Evolutionary conservation across 2,888 invertebrate species (phyloP), one percentile per base, ranked within the genome.

Genomic region (Sminthurides aquaticus): DNA sequence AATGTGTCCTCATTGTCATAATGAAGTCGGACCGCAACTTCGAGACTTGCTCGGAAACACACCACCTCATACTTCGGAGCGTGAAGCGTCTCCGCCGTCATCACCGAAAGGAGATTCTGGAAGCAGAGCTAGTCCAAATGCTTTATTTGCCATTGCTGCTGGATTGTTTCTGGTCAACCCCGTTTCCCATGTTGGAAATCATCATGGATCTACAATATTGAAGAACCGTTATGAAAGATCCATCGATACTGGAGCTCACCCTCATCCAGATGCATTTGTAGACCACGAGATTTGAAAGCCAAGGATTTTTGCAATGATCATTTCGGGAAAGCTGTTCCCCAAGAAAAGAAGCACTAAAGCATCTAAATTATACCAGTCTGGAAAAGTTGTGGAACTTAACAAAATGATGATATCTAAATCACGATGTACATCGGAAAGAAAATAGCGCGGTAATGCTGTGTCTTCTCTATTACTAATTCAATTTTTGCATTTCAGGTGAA

Each of bases 101-200:
- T 66, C 72, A n/a, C 69, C 69, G 27, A 67, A 66, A 18, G 62
- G 62, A 8, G 60, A 57, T 8, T 61, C 65, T 52, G 62, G 20
- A 3, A 43, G 49, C 26, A 24, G 49, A 18, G 60, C 62, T n/a
- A 70, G 69, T 55, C 74, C 74, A 1, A 55, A 73, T 15, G 73
- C 72, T 3, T 60, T 74, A 8, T 74, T 74, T 67, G 70, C 73
- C 2, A 69, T 74, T 20, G 74, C 73, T 27, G 72, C 73, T 43
- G 74, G 74, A 5, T 59, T 74, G 8, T 74, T 74, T 49, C 62
- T 74, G 2, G 69, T 74, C 48, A 74, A 74, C 57, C 74, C 74
- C 0, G 69, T 71, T 5, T 66, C 69, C 3, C 49, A 58, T 52
- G 49, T 49, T 18, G 52, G 43, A 20, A 64, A 59, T 2, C 62